Evolutionary conservation across 2,888 invertebrate species (phyloP), one percentile per base, ranked within the genome.

Genomic region (Lucinisca nassula): DNA sequence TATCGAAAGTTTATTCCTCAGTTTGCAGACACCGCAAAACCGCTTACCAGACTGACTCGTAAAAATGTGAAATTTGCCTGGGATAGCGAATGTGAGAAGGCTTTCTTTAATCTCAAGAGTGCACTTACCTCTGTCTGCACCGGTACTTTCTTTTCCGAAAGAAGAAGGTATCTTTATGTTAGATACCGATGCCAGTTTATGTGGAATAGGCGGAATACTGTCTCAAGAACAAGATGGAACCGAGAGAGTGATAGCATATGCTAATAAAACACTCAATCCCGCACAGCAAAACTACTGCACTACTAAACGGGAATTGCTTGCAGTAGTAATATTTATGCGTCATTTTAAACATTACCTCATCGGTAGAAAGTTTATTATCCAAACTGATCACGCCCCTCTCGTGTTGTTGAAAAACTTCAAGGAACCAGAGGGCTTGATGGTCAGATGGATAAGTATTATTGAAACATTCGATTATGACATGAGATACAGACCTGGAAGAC

Each of bases 111-210:
- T n/a, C n/a, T 74, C 37, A 45, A 37, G 30, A 37, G 74, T 73
- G 58, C 38, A 1, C 17, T 61, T 40, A 24, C 32, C 61, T 27
- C 40, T 45, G n/a, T 38, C 17, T 32, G 75, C 75, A 35, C 88
- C 85, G 51, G 78, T 89, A 2, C 67, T 91, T 24, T 85, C 79
- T 1, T 89, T 84, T 61, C 88, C 83, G 21, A 86, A 90, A 12
- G 32, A 79, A 38, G 83, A 84, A 21, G 77, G 51, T 21, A 10
- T 35, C 14, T 91, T 90, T 78, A 81, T 92, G 0, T 38, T 92
- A 24, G 92, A 92, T 45, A 89, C 87, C 14, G 91, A 93, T 75
- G 92, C 92, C 0, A 90, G 90, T 40, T 72, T 73, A n/a, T 32
- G 24, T 72, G 89, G 82, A 10, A 86, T 93, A 17, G 92, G 93